These are phyloP conservation scores for Hoplias malabaricus DNA, from an alignment of 2,113 vertebrate genomes.

Conservation along the genomic window DNA sequence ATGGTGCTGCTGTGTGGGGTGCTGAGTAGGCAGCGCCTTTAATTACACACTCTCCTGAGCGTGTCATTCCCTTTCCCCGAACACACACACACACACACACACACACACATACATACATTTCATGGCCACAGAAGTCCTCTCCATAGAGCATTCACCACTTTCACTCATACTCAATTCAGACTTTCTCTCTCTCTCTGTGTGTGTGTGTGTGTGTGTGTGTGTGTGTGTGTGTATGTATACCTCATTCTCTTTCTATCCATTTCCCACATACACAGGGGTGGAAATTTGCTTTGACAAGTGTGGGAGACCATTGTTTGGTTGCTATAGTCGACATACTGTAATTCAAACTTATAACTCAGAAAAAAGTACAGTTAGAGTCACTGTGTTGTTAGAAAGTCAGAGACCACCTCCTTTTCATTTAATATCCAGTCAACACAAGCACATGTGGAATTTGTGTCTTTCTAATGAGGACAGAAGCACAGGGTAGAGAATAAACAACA, in stretches of 20 bases:
- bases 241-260: background rate
- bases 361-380: no score
- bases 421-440: no score
- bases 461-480: no score
- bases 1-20: slow-evolving; percentile 36
- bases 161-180: slow-evolving; percentile 27
- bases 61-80: slow-evolving; percentile 44
- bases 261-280: slow-evolving; percentile 16
- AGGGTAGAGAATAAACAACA: no score
- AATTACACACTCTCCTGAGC: slow-evolving; percentile 59
- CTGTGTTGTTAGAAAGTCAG: no score
- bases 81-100: slow-evolving; percentile 4
- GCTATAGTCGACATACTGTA: no score
- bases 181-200: background rate
- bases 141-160: slow-evolving; percentile 12
- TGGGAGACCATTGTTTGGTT: no score
- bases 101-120: background rate
- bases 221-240: background rate
- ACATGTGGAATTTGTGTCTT: no score
- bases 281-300: no score
- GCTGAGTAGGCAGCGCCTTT: slow-evolving; percentile 55
- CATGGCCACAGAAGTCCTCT: background rate
- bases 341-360: no score
- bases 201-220: background rate
- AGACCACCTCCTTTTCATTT: no score